These are phyloP conservation scores for Podarcis cretensis DNA, from an alignment of 2,113 vertebrate species.

Conservation along the genomic window DNA sequence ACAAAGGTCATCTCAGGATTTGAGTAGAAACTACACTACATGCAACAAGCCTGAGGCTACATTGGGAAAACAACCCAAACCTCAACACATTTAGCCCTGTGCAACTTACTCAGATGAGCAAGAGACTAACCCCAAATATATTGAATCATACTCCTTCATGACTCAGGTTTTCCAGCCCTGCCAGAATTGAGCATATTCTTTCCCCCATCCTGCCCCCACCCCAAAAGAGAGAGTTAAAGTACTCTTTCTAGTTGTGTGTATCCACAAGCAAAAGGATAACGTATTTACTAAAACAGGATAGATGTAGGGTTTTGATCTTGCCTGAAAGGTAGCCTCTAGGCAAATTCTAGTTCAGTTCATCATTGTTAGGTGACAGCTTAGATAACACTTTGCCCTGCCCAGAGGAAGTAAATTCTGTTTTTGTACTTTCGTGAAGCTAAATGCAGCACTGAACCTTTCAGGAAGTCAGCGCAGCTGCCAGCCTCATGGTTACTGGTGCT, in stretches of 20 bases:
- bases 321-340: not conserved
- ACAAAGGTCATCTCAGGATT: not conserved
- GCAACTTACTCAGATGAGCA: not conserved
- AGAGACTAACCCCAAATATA: not conserved
- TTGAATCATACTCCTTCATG: no score
- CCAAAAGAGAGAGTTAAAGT: not conserved
- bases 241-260: not conserved
- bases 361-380: not conserved
- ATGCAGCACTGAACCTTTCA: not conserved
- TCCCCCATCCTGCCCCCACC: no score
- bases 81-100: not conserved
- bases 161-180: not conserved
- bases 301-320: not conserved
- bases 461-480: not conserved
- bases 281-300: not conserved
- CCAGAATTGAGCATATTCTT: not conserved
- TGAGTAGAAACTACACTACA: not conserved
- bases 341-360: not conserved
- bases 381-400: not conserved
- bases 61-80: not conserved
- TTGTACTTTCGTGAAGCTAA: not conserved
- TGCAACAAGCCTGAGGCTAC: not conserved
- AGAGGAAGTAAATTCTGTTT: slow-evolving; percentile 9
- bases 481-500: not conserved
- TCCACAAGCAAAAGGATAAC: not conserved